These are phyloP conservation scores for Zygaena filipendulae DNA, from an alignment of 2,888 invertebrate genomes.

Conservation along the genomic window DNA sequence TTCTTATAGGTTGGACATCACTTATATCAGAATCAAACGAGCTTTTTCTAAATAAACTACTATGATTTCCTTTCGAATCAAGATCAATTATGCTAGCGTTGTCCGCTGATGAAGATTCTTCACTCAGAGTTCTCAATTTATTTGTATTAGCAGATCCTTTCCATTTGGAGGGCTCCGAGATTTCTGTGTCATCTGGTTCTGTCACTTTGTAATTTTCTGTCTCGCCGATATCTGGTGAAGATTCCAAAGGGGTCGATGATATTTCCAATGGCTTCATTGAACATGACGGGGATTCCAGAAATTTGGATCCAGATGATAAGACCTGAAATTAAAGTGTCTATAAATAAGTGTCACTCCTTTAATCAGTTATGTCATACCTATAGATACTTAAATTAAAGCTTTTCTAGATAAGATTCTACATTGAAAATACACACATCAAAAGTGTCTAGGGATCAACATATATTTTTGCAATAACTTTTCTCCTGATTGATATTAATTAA, in stretches of 20 bases:
- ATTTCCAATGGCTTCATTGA: constrained; percentile 48
- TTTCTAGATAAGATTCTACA: too few relatives aligned
- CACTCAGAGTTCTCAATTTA: constrained; percentile 75
- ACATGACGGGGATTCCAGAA: constrained; percentile 38
- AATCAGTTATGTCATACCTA: background rate
- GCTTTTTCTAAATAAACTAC: constrained; percentile 36
- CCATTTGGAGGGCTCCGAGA: constrained; percentile 72
- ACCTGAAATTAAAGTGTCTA: constrained; percentile 42
- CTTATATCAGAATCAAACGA: constrained; percentile 47
- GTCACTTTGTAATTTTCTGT: constrained; percentile 55
- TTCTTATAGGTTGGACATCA: constrained; percentile 32
- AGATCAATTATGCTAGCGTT: constrained; percentile 57
- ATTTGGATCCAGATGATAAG: constrained; percentile 51
- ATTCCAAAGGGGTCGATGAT: constrained; percentile 50
- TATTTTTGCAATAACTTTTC: too few relatives aligned
- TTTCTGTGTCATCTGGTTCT: constrained; percentile 66
- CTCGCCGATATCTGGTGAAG: constrained; percentile 36
- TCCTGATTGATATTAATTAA: too few relatives aligned
- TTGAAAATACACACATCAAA: too few relatives aligned
- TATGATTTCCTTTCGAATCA: constrained; percentile 33
- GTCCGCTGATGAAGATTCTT: constrained; percentile 57
- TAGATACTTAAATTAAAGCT: too few relatives aligned
- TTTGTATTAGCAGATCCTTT: constrained; percentile 72
- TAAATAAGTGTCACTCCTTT: constrained; percentile 1
- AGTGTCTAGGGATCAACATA: too few relatives aligned